These are phyloP conservation scores for Hyperoplus lanceolatus DNA, from an alignment of 2,797 vertebrate genomes.

Conservation along the genomic window DNA sequence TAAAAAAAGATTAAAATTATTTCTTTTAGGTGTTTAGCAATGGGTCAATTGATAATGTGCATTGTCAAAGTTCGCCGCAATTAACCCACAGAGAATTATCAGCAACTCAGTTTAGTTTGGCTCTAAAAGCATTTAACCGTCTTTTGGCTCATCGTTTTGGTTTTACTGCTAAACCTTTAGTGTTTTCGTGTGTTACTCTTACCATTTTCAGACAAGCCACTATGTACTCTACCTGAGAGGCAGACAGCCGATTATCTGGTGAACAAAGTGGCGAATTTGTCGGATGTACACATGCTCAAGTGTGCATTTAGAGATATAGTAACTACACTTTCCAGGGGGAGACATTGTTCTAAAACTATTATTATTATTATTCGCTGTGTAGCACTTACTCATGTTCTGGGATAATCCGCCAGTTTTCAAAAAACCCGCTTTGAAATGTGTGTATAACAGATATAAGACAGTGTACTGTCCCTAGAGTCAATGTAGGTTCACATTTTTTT, in stretches of 20 bases:
- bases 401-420: slow-evolving; percentile 12
- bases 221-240: no score
- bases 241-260: neutral
- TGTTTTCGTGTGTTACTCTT: neutral
- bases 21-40: neutral
- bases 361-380: neutral
- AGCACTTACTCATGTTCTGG: neutral
- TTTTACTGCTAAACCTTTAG: neutral
- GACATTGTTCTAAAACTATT: neutral
- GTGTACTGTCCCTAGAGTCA: slow-evolving; percentile 9
- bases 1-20: no score
- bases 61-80: neutral
- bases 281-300: no score
- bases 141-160: neutral
- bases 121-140: neutral
- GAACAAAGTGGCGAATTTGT: neutral
- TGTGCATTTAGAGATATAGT: no score
- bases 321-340: neutral
- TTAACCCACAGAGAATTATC: neutral
- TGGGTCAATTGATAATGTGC: neutral
- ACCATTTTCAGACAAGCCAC: neutral
- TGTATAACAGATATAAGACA: slow-evolving; percentile 22
- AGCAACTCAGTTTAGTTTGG: neutral
- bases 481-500: neutral
- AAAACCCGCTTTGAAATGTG: neutral